Conservation (phyloP, 2,888 invertebrate genomes). For the Pycnomerus fuliginosus region DNA sequence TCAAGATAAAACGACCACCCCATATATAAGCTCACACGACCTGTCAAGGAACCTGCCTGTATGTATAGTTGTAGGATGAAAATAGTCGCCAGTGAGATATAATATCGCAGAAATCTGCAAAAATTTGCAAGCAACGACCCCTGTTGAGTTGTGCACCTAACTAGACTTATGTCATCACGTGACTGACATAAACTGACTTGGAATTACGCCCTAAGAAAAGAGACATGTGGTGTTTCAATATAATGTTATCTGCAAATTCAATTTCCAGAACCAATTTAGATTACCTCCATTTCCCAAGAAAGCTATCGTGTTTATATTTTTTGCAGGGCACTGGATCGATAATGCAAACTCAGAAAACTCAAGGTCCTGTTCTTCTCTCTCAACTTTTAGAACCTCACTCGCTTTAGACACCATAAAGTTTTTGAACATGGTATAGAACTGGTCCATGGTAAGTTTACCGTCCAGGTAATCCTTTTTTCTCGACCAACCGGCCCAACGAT, state of each 20-base stretch:
- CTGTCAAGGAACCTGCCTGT: too few species aligned
- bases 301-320: not conserved
- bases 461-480: conserved; percentile 9
- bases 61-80: too few species aligned
- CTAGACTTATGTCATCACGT: too few species aligned
- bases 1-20: too few species aligned
- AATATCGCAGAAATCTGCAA: too few species aligned
- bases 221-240: conserved; percentile 14
- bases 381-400: not conserved
- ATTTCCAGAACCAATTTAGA: too few species aligned
- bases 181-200: too few species aligned
- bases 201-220: too few species aligned
- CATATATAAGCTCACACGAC: too few species aligned
- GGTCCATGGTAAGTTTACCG: conserved; percentile 6
- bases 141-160: too few species aligned
- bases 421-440: conserved; percentile 9
- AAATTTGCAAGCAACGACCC: too few species aligned
- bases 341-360: conserved; percentile 5
- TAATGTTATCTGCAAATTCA: conserved; percentile 12
- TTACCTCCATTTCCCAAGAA: not conserved
- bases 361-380: not conserved
- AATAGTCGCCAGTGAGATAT: too few species aligned
- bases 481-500: conserved; percentile 15
- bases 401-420: conserved; percentile 10
- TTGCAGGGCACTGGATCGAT: conserved; percentile 7